Base-by-base conservation (phyloP, 1,140 invertebrate genomes). In the Hormaphis cornu region DNA sequence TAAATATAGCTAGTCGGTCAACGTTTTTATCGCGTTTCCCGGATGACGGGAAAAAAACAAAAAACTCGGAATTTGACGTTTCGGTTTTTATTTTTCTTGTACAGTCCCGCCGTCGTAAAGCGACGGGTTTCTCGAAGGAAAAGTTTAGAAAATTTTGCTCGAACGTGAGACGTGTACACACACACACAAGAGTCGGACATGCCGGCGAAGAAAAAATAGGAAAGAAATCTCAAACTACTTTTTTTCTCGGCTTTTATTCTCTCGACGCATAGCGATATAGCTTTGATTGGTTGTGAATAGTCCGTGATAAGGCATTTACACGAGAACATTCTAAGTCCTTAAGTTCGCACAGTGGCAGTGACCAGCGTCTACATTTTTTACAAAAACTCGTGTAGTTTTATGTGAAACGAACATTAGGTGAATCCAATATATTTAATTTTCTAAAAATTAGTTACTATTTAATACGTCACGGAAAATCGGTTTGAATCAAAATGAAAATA, bases 71-170 rank as follows among this genome's bases (percentile, higher is more conserved):
- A 58, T 58, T 24, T 58, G 33, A 58, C 22, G 40, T 58, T 58
- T 54, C 35, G 20, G 52, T 54, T 54, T 53, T 58, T 58, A 58
- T 58, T 58, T 58, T 24, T 58, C 54, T 58, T 58, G 14, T 37
- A 9, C 20, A 58, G 37, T 58, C 40, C 28, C 35, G 35, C 24
- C 18, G 6, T 46, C 46, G 16, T 63, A 44, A 40, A 40, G 14
- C 37, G 37, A 7, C 14, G 35, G 7, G 35, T 30, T 40, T 14
- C n/a, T 26, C 7, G 26, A 22, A 2, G 16, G 18, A 46, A 61
- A 61, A 61, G 40, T 61, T 61, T 16, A 8, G 40, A 0, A 30
- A 30, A 61, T 30, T 61, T 61, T 40, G 14, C 20, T 40, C 4
- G 40, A 44, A 61, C 18, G 58, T 44, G 42, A 42, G 22, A 46